A percentile compares a stretch with the other conserved stretches of the same genome.
Conservation (phyloP, 2,888 invertebrate genomes). For the Aphodius granarius region DNA sequence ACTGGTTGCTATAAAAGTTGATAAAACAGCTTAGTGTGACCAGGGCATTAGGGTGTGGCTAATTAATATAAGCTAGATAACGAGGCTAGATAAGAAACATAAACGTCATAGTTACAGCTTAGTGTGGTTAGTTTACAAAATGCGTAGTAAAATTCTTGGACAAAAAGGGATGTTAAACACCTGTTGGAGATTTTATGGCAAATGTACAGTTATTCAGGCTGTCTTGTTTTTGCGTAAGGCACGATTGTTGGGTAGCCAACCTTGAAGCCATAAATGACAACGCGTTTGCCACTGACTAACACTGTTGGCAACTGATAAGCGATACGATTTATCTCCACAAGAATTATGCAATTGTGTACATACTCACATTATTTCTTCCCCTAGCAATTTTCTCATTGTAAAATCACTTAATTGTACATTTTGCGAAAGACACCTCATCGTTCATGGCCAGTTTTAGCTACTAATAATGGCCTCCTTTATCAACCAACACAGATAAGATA, state of each 20-base stretch:
- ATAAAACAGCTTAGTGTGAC: background rate
- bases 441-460: no score
- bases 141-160: background rate
- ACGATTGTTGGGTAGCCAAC: constrained; percentile 26
- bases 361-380: background rate
- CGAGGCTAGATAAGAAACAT: background rate
- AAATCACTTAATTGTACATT: no score
- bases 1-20: no score
- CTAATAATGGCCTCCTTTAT: no score
- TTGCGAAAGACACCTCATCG: no score
- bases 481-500: no score
- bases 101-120: background rate
- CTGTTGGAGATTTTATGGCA: constrained; percentile 26
- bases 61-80: background rate
- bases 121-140: background rate
- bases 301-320: background rate
- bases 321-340: background rate
- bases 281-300: background rate
- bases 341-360: background rate
- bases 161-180: constrained; percentile 4
- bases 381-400: no score
- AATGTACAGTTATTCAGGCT: constrained; percentile 26
- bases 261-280: constrained; percentile 31
- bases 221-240: background rate
- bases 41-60: background rate